These are phyloP conservation scores for Callionymus lyra DNA, from an alignment of 2,113 vertebrate species.

Conservation along the genomic window DNA sequence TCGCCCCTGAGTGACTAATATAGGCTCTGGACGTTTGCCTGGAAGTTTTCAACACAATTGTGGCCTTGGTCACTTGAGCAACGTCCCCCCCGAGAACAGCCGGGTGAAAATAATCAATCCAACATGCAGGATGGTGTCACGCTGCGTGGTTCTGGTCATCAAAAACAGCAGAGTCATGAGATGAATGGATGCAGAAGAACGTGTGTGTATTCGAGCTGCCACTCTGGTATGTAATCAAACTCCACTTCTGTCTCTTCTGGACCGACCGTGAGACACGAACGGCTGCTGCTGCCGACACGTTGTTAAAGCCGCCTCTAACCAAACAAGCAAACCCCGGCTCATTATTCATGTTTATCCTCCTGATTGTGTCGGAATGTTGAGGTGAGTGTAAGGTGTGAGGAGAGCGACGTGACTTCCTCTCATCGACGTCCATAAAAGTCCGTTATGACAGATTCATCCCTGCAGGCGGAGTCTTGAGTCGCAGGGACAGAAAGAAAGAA, in stretches of 20 bases:
- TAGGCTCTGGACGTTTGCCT: slow-evolving; percentile 24
- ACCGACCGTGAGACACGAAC: too few relatives aligned
- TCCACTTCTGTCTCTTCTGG: background rate
- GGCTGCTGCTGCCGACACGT: too few relatives aligned
- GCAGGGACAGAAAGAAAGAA: too few relatives aligned
- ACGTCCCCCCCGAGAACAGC: slow-evolving; percentile 1
- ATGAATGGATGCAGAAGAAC: slow-evolving; percentile 2
- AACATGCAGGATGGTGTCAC: slow-evolving; percentile 10
- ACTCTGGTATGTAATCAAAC: slow-evolving; percentile 2
- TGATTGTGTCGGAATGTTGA: too few relatives aligned
- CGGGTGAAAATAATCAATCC: slow-evolving; percentile 24
- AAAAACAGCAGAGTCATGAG: background rate
- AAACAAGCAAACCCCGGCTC: too few relatives aligned
- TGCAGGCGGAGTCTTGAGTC: too few relatives aligned
- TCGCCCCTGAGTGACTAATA: slow-evolving; percentile 21
- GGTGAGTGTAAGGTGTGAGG: too few relatives aligned
- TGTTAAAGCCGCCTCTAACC: too few relatives aligned
- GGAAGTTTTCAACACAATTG: slow-evolving; percentile 19
- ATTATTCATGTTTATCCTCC: too few relatives aligned
- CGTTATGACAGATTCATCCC: too few relatives aligned
- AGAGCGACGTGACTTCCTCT: too few relatives aligned
- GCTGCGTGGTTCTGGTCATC: slow-evolving; percentile 3
- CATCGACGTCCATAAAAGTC: too few relatives aligned
- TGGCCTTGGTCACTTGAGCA: slow-evolving; percentile 22
- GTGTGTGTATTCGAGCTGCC: slow-evolving; percentile 7